These are phyloP conservation scores for Cyaniris semiargus DNA, from an alignment of 2,888 invertebrate species.

Conservation along the genomic window DNA sequence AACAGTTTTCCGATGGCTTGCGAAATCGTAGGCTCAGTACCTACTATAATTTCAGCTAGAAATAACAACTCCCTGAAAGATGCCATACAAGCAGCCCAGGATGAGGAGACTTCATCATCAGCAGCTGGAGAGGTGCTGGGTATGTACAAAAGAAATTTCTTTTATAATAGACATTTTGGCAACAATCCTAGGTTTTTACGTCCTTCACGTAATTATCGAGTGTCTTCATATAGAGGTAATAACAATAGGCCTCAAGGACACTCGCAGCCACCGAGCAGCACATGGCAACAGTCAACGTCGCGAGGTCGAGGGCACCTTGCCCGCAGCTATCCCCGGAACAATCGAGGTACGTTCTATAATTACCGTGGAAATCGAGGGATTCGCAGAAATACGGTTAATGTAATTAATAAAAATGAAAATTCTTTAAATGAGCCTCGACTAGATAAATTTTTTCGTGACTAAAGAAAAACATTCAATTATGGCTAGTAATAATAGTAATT, in stretches of 20 bases:
- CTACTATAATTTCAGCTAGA: conserved; percentile 20
- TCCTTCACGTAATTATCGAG: not conserved
- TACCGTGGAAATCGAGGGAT: not conserved
- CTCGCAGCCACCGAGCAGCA: no score
- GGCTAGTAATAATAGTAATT: conserved; percentile 24
- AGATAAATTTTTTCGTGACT: conserved; percentile 30
- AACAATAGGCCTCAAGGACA: no score
- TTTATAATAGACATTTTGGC: not conserved
- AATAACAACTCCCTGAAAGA: conserved; percentile 26
- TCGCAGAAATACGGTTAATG: not conserved
- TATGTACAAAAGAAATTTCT: conserved; percentile 5
- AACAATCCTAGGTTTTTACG: not conserved
- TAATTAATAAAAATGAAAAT: not conserved
- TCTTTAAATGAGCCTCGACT: not conserved
- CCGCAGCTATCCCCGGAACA: no score
- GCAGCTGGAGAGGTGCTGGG: not conserved
- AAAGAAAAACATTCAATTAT: conserved; percentile 21
- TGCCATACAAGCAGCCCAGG: conserved; percentile 22
- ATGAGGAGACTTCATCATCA: conserved; percentile 2
- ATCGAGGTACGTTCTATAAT: no score
- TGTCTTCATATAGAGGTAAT: no score
- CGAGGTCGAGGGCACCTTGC: no score
- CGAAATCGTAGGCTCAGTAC: not conserved
- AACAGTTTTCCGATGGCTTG: not conserved
- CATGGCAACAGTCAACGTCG: no score